Base-by-base conservation (phyloP, 2,888 invertebrate species). In the Parnassius mnemosyne region DNA sequence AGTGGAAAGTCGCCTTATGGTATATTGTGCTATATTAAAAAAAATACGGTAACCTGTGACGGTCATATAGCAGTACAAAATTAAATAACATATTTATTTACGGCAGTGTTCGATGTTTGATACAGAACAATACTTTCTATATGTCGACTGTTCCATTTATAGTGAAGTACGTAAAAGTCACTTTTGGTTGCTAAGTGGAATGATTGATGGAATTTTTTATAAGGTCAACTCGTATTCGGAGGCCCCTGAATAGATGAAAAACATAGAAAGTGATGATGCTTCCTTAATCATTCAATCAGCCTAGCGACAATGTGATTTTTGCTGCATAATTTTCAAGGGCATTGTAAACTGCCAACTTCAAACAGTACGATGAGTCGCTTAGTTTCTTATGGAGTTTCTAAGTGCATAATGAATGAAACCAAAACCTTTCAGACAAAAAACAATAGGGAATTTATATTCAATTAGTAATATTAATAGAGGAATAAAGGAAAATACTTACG, bases 281-380 rank as follows among this genome's bases (percentile, higher is more conserved):
- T 69, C 73, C 69, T 70, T 75, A 73, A 80, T 72, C 71, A 78
- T 69, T 77, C 73, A 77, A 80, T 77, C 74, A 69, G 74, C 75
- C 73, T 73, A 78, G 76, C 80, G 79, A 80, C 83, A 77, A 81
- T 81, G 78, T 79, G 79, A 85, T 84, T 86, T 89, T 86, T 84
- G 86, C 90, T 89, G 91, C 89, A 92, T 87, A 88, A 86, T 91
- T 89, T 92, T 92, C 92, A 92, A 92, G 92, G 92, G 89, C 92
- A 92, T 80, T 77, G 73, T 60, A 67, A 69, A 68, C 68, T 71
- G 70, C 70, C 69, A 73, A 73, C 71, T 70, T 71, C 67, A 66
- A 59, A 61, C 68, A 68, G 81, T 78, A 80, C 79, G 78, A 79
- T 74, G 73, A 72, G 71, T 70, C 65, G 65, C 71, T 68, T 71